These are phyloP conservation scores for Metellina segmentata DNA, from an alignment of 2,888 invertebrate genomes.

Conservation along the genomic window DNA sequence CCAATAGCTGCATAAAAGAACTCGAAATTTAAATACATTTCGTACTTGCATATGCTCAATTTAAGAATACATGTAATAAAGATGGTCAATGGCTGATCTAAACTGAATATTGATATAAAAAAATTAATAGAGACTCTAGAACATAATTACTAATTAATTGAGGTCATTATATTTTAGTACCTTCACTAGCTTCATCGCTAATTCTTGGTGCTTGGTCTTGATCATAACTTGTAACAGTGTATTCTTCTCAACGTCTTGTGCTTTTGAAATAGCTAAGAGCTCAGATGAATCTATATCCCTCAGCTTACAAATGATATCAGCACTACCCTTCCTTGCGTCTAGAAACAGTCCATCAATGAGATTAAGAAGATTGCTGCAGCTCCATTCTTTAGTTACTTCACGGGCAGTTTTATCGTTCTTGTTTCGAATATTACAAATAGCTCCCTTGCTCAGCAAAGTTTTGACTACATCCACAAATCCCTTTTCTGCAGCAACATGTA, in stretches of 20 bases:
- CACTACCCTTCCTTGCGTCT: too few relatives aligned
- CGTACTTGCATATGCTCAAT: too few relatives aligned
- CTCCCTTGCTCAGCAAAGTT: constrained; percentile 7
- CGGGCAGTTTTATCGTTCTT: not conserved
- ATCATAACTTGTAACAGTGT: not conserved
- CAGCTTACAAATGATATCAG: not conserved
- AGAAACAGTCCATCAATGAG: not conserved
- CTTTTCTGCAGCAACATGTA: not conserved
- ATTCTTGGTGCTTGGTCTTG: too few relatives aligned
- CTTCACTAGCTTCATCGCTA: too few relatives aligned
- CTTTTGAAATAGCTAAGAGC: not conserved
- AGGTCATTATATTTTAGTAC: too few relatives aligned
- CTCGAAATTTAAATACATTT: too few relatives aligned
- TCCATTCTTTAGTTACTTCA: not conserved
- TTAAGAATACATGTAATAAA: too few relatives aligned
- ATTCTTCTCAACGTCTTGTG: not conserved
- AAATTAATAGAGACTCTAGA: too few relatives aligned
- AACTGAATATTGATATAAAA: too few relatives aligned
- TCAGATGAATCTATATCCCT: not conserved
- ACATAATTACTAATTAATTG: too few relatives aligned
- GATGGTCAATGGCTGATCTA: too few relatives aligned
- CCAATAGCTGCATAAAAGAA: too few relatives aligned
- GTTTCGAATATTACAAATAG: not conserved
- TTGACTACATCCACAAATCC: not conserved
- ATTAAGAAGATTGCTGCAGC: not conserved